phyloP scores from a whole-genome alignment of 2,113 vertebrate species.

The Pteruthius melanotis region DNA sequence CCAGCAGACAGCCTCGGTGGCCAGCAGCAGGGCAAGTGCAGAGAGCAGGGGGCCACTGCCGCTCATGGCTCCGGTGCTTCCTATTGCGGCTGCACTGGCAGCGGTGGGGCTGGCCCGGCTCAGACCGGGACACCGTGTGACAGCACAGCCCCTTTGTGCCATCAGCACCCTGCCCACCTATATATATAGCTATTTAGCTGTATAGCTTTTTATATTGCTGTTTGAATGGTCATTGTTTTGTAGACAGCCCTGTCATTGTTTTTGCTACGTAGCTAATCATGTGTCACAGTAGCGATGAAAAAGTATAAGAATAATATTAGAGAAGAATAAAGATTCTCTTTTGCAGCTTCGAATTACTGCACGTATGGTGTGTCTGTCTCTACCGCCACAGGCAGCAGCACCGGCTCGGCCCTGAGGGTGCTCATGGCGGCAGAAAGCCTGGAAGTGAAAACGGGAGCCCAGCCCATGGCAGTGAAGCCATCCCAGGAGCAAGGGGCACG shows the following conservation, averaged over 20 bases:
- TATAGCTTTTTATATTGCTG: no score
- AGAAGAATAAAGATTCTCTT: no score
- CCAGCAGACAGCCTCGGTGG: background rate
- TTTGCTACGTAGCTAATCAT: no score
- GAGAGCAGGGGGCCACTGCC: background rate
- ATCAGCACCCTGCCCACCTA: background rate
- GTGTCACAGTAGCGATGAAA: no score
- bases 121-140: background rate
- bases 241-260: no score
- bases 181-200: no score
- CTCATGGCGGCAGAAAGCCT: background rate
- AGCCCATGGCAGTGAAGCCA: background rate
- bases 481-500: background rate
- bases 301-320: no score
- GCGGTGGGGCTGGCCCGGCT: background rate
- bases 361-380: no score
- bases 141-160: background rate
- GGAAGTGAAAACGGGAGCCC: background rate
- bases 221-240: no score
- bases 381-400: no score
- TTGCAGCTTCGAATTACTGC: no score
- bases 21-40: background rate
- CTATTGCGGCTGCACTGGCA: rapidly evolving
- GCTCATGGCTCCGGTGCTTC: rapidly evolving
- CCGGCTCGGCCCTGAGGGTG: background rate